Percentiles rank a stretch among this genome's conserved stretches.
These are phyloP conservation scores for Henricia sp. DNA, from an alignment of 53 echinoderm and acorn worm species.

Conservation along the genomic window DNA sequence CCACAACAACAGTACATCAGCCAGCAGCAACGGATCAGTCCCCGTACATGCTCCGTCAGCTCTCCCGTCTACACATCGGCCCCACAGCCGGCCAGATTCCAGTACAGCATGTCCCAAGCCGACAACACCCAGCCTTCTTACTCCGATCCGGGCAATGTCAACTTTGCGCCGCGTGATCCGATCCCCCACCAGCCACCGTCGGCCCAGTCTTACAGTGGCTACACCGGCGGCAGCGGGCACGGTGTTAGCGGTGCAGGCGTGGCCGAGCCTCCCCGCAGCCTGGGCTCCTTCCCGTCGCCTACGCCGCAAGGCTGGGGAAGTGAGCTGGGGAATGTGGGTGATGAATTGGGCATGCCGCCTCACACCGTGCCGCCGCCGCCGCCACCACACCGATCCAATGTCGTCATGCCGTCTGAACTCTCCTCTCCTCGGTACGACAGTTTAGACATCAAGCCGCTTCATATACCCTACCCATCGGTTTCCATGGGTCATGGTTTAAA, in stretches of 20 bases:
- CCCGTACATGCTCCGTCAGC: constrained; percentile 59
- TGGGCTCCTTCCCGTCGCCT: constrained; percentile 57
- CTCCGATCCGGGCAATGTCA: constrained; percentile 44
- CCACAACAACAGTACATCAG: constrained; percentile 67
- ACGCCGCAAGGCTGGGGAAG: constrained; percentile 58
- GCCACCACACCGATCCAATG: constrained; percentile 17
- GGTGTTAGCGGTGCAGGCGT: constrained; percentile 41
- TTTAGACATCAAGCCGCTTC: constrained; percentile 44
- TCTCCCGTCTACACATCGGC: constrained; percentile 66
- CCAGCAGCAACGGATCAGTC: constrained; percentile 58
- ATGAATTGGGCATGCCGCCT: constrained; percentile 59
- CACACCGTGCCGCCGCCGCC: constrained; percentile 58
- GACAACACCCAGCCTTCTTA: constrained; percentile 53
- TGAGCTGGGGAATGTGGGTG: constrained; percentile 69
- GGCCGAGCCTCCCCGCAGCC: constrained; percentile 58
- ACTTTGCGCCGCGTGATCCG: constrained; percentile 57
- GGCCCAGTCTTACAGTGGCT: constrained; percentile 64
- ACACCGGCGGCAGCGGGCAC: constrained; percentile 39
- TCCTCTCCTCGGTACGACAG: constrained; percentile 20
- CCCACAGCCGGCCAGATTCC: constrained; percentile 63
- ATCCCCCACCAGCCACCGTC: constrained; percentile 62
- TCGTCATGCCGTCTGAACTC: constrained; percentile 42
- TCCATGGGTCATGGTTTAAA: constrained; percentile 20
- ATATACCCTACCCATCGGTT: constrained; percentile 42
- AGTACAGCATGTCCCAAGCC: constrained; percentile 63